These are phyloP conservation scores for Drosophila gaucha DNA, from an alignment of 2,888 invertebrate genomes.

Conservation along the genomic window DNA sequence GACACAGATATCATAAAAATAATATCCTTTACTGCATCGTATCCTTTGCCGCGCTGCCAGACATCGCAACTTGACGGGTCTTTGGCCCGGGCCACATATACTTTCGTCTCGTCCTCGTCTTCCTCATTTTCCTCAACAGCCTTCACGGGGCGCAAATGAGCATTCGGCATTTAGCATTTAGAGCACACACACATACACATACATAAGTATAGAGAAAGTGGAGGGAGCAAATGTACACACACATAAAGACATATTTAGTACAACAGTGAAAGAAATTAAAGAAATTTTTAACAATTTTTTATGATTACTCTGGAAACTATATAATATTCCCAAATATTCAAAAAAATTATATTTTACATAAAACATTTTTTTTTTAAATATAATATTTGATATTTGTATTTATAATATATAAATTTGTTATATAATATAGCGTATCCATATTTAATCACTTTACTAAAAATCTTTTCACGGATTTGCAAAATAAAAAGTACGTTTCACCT, in stretches of 20 bases:
- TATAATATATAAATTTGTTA: too few relatives aligned
- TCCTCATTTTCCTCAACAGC: constrained; percentile 40
- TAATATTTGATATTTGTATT: too few relatives aligned
- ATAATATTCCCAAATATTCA: too few relatives aligned
- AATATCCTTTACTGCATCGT: constrained; percentile 74
- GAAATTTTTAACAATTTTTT: too few relatives aligned
- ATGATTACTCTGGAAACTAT: too few relatives aligned
- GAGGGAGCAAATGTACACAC: constrained; percentile 1
- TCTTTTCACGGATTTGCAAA: too few relatives aligned
- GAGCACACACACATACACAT: constrained; percentile 17
- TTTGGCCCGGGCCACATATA: constrained; percentile 19
- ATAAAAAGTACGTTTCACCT: too few relatives aligned
- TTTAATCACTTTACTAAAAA: too few relatives aligned
- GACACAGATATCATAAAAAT: constrained; percentile 85
- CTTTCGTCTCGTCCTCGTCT: background rate
- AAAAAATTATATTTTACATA: too few relatives aligned
- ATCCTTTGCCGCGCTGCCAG: constrained; percentile 49
- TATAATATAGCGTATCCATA: too few relatives aligned
- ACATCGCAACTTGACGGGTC: constrained; percentile 53
- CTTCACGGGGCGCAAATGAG: constrained; percentile 56
- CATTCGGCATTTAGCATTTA: constrained; percentile 49
- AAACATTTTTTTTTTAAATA: too few relatives aligned
- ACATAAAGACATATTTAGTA: background rate
- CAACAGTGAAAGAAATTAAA: too few relatives aligned
- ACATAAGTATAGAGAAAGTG: background rate